phyloP scores from a whole-genome alignment of 2,797 vertebrate species.

The Onychomys arenicola region DNA sequence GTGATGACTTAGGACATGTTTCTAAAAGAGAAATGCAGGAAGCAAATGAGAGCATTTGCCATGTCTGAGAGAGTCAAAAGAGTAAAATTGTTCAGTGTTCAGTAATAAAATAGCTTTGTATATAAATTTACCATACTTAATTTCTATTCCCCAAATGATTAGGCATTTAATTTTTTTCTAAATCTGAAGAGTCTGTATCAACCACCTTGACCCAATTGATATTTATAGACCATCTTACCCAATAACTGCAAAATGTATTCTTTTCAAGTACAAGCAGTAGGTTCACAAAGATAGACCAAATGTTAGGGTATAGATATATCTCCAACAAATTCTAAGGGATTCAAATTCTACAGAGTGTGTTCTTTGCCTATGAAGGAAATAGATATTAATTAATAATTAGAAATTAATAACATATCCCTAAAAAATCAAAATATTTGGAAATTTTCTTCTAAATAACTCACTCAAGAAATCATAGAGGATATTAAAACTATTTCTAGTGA shows the following conservation, averaged over 20 bases:
- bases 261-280: constrained; percentile 47
- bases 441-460: constrained; percentile 20
- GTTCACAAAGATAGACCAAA: constrained; percentile 33
- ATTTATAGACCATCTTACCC: constrained; percentile 75
- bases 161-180: constrained; percentile 70
- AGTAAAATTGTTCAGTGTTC: constrained; percentile 38
- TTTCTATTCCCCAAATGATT: constrained; percentile 73
- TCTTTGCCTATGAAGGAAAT: background rate
- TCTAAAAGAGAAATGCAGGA: constrained; percentile 22
- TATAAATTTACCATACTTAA: constrained; percentile 69
- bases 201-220: constrained; percentile 74
- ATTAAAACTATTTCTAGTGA: constrained; percentile 52
- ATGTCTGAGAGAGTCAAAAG: constrained; percentile 39
- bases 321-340: constrained; percentile 37
- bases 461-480: background rate
- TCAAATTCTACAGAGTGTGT: constrained; percentile 27
- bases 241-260: constrained; percentile 72
- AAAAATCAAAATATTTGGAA: constrained; percentile 40
- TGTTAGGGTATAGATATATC: background rate
- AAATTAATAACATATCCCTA: constrained; percentile 49
- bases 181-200: constrained; percentile 66
- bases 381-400: no score
- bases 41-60: constrained; percentile 15
- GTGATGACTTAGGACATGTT: constrained; percentile 32
- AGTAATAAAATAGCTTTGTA: constrained; percentile 57